These are phyloP conservation scores for Entomobrya proxima DNA, from an alignment of 2,888 invertebrate species.

Conservation along the genomic window DNA sequence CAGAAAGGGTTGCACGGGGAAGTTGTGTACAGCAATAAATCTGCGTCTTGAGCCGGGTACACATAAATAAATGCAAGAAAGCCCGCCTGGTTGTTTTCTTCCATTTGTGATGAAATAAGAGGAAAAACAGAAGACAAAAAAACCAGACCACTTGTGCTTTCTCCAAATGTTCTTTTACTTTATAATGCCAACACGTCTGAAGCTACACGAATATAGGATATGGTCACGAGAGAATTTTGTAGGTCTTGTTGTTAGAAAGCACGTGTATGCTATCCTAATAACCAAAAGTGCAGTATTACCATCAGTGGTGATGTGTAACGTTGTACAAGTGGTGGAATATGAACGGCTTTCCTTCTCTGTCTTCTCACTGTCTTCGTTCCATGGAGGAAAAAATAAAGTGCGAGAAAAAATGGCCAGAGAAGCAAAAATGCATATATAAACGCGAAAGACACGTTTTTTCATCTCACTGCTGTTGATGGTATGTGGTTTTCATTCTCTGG, in stretches of 20 bases:
- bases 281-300: constrained; percentile 30
- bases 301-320: not conserved
- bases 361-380: not conserved
- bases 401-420: constrained; percentile 2
- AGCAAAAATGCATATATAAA: not conserved
- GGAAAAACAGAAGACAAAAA: not conserved
- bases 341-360: not conserved
- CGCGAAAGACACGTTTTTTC: not conserved
- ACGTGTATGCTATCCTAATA: constrained; percentile 40
- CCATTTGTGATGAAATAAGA: constrained; percentile 37
- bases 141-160: constrained; percentile 29
- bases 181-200: not conserved
- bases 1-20: constrained; percentile 5
- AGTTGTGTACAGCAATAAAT: constrained; percentile 45
- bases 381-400: not conserved
- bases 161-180: not conserved
- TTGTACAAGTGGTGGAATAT: not conserved
- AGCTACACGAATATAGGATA: not conserved
- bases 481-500: constrained; percentile 14
- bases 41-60: constrained; percentile 46
- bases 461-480: not conserved
- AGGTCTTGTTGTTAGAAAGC: not conserved
- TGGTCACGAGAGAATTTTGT: constrained; percentile 1
- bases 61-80: constrained; percentile 55
- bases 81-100: constrained; percentile 52